Conservation (phyloP, 2,888 invertebrate genomes). For the Andrena bicolor region DNA sequence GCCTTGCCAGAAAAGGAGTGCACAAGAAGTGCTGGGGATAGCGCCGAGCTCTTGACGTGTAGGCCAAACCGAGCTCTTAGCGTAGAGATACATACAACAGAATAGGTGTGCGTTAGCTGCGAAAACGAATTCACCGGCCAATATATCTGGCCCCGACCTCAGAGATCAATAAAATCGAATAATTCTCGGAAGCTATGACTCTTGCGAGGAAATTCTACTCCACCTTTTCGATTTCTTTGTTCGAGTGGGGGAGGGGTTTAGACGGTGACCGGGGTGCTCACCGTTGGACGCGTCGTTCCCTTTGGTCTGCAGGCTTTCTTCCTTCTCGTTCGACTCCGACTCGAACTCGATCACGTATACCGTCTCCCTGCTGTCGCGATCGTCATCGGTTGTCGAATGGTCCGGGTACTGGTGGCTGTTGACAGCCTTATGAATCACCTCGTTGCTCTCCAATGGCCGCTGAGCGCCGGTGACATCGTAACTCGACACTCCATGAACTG, state of each 20-base stretch:
- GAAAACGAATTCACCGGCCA: no score
- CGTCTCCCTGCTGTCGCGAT: conserved; percentile 66
- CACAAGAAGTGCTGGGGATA: no score
- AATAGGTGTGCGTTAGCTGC: no score
- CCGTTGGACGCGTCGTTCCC: conserved; percentile 73
- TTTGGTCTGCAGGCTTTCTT: conserved; percentile 70
- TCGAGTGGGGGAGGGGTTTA: not conserved
- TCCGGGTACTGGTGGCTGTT: conserved; percentile 68
- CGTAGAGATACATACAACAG: no score
- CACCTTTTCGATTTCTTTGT: no score
- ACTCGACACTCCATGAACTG: conserved; percentile 70
- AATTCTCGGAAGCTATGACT: no score
- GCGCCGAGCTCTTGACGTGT: no score
- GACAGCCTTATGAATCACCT: conserved; percentile 63
- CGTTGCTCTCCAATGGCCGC: conserved; percentile 70
- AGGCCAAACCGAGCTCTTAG: no score
- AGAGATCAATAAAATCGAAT: no score
- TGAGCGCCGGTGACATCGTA: conserved; percentile 70
- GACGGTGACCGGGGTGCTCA: conserved; percentile 50
- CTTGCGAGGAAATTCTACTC: no score
- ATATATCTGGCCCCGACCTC: no score
- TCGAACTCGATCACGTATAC: conserved; percentile 79
- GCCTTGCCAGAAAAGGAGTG: no score
- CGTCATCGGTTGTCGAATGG: conserved; percentile 58
- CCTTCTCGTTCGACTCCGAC: conserved; percentile 76